Base-by-base conservation (phyloP, 2,797 vertebrate species). In the Protonibea diacanthus region DNA sequence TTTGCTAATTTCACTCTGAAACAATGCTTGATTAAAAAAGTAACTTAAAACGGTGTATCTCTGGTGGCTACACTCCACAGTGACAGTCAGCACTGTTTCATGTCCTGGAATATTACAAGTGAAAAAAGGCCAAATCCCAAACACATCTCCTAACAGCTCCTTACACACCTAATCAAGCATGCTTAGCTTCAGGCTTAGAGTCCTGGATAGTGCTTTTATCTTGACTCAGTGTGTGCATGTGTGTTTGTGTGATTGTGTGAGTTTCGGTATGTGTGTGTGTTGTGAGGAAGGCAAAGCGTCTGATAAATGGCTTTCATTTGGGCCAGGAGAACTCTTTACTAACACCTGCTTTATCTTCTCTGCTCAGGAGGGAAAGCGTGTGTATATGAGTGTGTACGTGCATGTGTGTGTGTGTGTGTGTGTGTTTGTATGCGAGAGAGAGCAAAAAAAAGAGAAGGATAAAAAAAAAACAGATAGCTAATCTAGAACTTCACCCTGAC, bases 261-360 rank as follows among this genome's bases (percentile, higher is more conserved):
- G 6, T 65, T 44, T 86, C 44, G 59, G 59, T 53, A 21, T 56
- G 42, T 81, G 62, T 81, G 79, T 78, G 58, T 60, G 78, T 73
- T 75, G 81, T 58, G 48, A 65, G 76, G 65, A 81, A 84, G 81
- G 79, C 69, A 89, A 72, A 80, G 73, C 17, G 76, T 83, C 82
- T 91, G 89, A 93, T 91, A 86, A 93, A 91, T 91, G 82, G 84
- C 71, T 93, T 92, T 88, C 75, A 90, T 93, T 91, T 89, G 81
- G 84, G 86, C 78, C 71, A 80, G 83, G 74, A 86, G 78, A 88
- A 90, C 86, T 86, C 87, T 84, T 86, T 85, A 85, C 86, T 60
- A 86, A 84, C 88, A 88, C 86, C 84, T 83, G 80, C 83, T 92
- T 91, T 92, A 92, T 93, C 91, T 88, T 83, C 86, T 80, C 64